Evolutionary conservation across 2,113 vertebrate genomes (phyloP), one percentile per base, ranked within the genome.

Genomic region (Gorilla gorilla): DNA sequence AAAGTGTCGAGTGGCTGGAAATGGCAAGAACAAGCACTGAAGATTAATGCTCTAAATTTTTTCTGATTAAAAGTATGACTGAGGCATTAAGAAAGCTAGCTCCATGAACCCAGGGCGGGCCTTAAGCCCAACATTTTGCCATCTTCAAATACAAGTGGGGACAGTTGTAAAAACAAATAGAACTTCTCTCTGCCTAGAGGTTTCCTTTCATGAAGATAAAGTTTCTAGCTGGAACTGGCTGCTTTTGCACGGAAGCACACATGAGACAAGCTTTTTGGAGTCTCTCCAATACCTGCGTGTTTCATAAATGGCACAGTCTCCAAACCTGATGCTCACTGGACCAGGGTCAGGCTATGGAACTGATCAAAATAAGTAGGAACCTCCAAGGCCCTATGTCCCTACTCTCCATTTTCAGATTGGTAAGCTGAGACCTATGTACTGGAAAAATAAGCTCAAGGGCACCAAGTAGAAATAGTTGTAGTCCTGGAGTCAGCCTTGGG

Each of bases 11-110:
- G 88, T 89, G 89, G 90, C 89, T 95, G 85, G 89, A 95, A 97
- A 95, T 94, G 95, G 87, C 76, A 97, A 90, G 87, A 89, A 83
- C 57, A 59, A 85, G 81, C 80, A 8, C 48, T 1, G 8, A 83
- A 93, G 93, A 96, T 95, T 66, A 95, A 97, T 89, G 57, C 78
- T 89, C 17, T 30, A 91, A 97, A 91, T 91, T 83, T 84, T 48
- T 81, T 95, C 92, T 87, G 85, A 97, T 96, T 96, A 84, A 96
- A 97, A 90, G 92, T 59, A 78, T 1, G 4, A 90, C 11, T 1
- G 40, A 92, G 75, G 40, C 80, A 20, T 90, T 72, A 88, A 90
- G 89, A 85, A 73, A 59, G 84, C 27, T 75, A 82, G 35, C 20
- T 48, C n/a, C 0, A 1, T 32, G 75, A 94, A 57, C 88, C 45